These are phyloP conservation scores for Nerophis ophidion DNA, from an alignment of 2,113 vertebrate species.

Conservation along the genomic window DNA sequence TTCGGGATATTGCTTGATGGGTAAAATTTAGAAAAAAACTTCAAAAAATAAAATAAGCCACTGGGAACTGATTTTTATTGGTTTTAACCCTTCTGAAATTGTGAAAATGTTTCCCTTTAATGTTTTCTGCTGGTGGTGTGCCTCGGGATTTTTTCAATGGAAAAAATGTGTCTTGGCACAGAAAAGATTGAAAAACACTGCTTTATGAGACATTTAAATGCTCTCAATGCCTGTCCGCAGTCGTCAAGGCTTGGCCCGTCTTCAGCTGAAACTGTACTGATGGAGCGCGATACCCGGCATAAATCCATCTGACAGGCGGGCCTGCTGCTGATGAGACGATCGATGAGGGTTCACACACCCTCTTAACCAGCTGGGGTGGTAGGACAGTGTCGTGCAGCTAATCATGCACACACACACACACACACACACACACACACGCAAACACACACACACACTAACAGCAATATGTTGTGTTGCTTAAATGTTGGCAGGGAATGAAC, in stretches of 20 bases:
- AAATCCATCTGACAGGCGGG: constrained; percentile 59
- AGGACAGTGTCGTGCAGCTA: constrained; percentile 30
- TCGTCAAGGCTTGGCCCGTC: not conserved
- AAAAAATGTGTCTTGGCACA: too few relatives aligned
- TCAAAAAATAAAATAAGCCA: too few relatives aligned
- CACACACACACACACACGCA: not conserved
- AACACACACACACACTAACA: not conserved
- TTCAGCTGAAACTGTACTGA: constrained; percentile 11
- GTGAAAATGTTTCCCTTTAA: too few relatives aligned
- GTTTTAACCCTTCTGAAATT: too few relatives aligned
- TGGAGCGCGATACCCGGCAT: constrained; percentile 39
- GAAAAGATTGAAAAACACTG: too few relatives aligned
- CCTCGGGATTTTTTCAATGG: too few relatives aligned
- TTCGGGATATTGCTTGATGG: too few relatives aligned
- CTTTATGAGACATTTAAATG: not conserved
- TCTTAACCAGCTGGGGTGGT: constrained; percentile 36
- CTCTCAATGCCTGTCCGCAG: not conserved
- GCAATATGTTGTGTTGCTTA: not conserved
- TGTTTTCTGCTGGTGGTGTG: too few relatives aligned
- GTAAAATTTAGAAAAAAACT: too few relatives aligned
- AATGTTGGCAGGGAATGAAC: not conserved
- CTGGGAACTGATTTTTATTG: too few relatives aligned
- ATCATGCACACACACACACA: constrained; percentile 20
- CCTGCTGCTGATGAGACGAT: constrained; percentile 48
- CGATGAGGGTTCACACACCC: constrained; percentile 50